These are phyloP conservation scores for Leucosticte australis DNA, from an alignment of 2,113 vertebrate species.

Conservation along the genomic window DNA sequence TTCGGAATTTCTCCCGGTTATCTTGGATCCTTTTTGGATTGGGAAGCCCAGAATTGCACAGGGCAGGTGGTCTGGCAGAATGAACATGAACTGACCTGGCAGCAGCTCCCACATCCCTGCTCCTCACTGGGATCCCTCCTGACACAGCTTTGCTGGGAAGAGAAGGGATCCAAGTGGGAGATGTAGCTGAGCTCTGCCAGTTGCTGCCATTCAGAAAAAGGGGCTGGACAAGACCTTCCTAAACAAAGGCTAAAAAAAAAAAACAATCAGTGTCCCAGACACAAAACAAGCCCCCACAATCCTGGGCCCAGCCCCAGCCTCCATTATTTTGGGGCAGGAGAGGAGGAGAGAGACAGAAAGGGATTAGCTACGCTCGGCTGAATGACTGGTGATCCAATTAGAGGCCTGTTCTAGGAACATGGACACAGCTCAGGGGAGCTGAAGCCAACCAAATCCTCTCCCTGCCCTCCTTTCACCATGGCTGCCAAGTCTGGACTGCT, in stretches of 20 bases:
- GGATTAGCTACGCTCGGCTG: neutral
- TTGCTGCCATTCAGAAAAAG: neutral
- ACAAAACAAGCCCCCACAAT: neutral
- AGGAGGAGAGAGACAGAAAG: neutral
- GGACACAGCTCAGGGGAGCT: neutral
- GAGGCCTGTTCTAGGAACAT: neutral
- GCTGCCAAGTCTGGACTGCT: neutral
- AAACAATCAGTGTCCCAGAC: neutral
- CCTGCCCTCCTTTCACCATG: neutral
- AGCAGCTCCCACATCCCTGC: neutral
- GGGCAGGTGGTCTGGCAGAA: neutral
- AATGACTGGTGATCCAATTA: slow-evolving; percentile 43
- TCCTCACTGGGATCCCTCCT: neutral
- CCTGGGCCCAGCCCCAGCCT: neutral
- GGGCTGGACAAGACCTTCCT: neutral
- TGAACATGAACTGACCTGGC: neutral
- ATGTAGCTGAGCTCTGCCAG: neutral
- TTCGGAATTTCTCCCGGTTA: neutral
- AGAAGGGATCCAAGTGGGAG: neutral
- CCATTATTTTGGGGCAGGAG: neutral
- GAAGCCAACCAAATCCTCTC: slow-evolving; percentile 20
- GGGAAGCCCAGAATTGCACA: neutral
- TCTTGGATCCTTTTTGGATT: neutral
- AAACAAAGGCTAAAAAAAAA: slow-evolving; percentile 3
- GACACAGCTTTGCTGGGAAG: neutral